Conservation (phyloP, 1,140 invertebrate genomes). For the Lucilia cuprina region DNA sequence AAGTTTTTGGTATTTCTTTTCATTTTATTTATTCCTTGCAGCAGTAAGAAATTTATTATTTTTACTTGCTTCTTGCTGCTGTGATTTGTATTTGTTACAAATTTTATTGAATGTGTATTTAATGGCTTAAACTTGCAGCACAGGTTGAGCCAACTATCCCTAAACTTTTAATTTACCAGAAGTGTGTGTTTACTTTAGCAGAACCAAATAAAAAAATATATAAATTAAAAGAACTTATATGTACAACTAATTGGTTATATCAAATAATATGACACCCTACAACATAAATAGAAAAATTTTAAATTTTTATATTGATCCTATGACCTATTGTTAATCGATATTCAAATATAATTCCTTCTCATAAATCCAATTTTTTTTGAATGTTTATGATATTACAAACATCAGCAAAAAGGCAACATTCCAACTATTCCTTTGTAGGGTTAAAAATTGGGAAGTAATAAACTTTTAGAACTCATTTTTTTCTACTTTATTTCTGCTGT, state of each 20-base stretch:
- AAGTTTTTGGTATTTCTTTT: neutral
- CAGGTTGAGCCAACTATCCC: neutral
- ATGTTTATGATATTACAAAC: too few species aligned
- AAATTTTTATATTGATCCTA: too few species aligned
- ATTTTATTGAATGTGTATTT: constrained; percentile 22
- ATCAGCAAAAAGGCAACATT: too few species aligned
- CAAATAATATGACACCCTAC: too few species aligned
- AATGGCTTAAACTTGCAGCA: constrained; percentile 15
- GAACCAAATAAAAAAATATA: neutral
- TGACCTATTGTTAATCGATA: too few species aligned
- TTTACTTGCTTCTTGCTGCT: neutral
- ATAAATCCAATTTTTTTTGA: too few species aligned
- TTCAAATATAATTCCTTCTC: too few species aligned
- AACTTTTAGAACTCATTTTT: neutral
- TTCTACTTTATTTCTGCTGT: neutral
- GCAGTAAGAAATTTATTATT: too few species aligned
- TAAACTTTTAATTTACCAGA: constrained; percentile 21
- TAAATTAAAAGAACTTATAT: too few species aligned
- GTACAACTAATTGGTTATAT: too few species aligned
- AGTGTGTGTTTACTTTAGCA: neutral
- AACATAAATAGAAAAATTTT: too few species aligned
- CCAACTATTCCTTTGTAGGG: too few species aligned
- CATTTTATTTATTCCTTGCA: neutral
- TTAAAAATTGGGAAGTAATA: neutral
- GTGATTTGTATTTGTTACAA: neutral